Percentiles rank a stretch among this genome's conserved stretches.
Conservation (phyloP, 2,113 vertebrate species). For the Elgaria multicarinata region DNA sequence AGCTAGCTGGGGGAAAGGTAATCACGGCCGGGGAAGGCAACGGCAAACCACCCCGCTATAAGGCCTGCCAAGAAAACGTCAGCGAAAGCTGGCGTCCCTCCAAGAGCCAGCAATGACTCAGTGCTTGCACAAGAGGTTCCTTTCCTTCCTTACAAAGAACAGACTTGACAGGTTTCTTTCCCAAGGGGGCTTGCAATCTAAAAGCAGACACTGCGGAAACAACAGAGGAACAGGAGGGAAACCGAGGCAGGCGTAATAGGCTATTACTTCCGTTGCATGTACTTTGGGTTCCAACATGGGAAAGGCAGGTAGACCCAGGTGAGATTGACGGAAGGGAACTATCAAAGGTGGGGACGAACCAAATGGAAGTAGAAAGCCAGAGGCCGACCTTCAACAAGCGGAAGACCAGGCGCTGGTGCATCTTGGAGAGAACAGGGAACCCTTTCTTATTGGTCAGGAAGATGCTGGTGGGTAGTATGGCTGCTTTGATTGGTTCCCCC, state of each 20-base stretch:
- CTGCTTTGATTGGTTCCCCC: constrained; percentile 93
- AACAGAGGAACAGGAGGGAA: neutral
- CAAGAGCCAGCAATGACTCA: too few relatives aligned
- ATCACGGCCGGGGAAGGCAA: too few relatives aligned
- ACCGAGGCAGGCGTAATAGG: neutral
- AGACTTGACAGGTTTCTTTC: too few relatives aligned
- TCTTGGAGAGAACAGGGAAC: constrained; percentile 91
- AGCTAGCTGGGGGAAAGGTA: too few relatives aligned
- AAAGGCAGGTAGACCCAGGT: neutral
- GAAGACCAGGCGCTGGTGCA: constrained; percentile 89
- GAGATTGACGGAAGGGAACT: neutral
- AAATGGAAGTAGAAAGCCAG: neutral
- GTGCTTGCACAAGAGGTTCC: too few relatives aligned
- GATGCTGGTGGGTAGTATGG: constrained; percentile 89
- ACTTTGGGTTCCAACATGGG: neutral
- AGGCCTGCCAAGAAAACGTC: too few relatives aligned
- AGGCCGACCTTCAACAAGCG: constrained; percentile 88
- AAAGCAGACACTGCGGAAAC: neutral
- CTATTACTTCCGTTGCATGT: too few relatives aligned
- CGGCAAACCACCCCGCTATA: too few relatives aligned
- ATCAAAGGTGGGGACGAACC: neutral
- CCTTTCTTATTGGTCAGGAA: constrained; percentile 96
- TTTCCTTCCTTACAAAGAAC: neutral
- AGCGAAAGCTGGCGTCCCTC: too few relatives aligned
- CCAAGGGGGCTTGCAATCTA: neutral